Base-by-base conservation (phyloP, 2,113 vertebrate species). In the Astatoreochromis straeleni region DNA sequence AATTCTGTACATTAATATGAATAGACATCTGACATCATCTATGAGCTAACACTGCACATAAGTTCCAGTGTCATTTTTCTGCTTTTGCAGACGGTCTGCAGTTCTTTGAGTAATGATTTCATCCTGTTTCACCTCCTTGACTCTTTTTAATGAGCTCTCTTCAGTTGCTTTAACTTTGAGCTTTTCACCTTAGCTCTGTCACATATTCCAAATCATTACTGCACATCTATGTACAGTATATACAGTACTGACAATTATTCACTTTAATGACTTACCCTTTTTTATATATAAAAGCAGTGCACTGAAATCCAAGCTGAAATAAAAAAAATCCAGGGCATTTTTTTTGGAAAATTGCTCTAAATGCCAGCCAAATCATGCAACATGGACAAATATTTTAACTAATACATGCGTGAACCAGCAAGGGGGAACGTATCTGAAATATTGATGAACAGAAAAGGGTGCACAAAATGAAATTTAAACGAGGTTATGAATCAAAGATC, bases 401-500 rank as follows among this genome's bases (percentile, higher is more conserved):
- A 89, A 82, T 80, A 40, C 70, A 65, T 51, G 87, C 78, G 1
- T 63, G 31, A 83, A 70, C 31, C 81, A 63, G 85, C 81, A 42
- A 49, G 9, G 51, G 81, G 73, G 60, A 42, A 49, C 33, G 4
- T 4, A 26, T 60, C 24, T 94, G 79, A 93, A 93, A 93, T 93
- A 93, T 87, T 91, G n/a, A 94, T 94, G 87, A 87, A 81, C 35
- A 57, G 26, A 38, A 90, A 90, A 88, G 78, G 65, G 88, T 89
- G 85, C 83, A 84, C 70, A 70, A 78, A 92, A 92, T 94, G 7
- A 93, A 89, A 94, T 94, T 89, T 93, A 85, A 83, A 91, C 87
- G 87, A 91, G 84, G 81, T 89, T 88, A 90, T 92, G 89, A 93
- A 92, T 94, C 92, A 92, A 86, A 89, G 55, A 89, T 87, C 79